Evolutionary conservation across 2,113 vertebrate genomes (phyloP).

Genomic region (Dolichallabes microphthalmus): DNA sequence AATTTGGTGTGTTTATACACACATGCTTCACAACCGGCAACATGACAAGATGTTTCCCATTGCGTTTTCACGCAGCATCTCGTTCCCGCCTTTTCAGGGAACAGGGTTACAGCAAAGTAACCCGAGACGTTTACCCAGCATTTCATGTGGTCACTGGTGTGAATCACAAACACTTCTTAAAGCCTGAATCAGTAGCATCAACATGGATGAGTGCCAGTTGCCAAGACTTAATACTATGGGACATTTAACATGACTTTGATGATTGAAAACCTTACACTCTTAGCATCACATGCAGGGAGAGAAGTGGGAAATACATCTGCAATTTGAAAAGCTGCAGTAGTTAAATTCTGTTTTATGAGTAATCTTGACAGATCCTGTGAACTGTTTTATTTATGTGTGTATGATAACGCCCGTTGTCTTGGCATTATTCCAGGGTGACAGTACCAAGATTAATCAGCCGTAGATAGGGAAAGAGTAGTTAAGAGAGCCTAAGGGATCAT

Average conservation of each 20-base stretch:
- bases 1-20: no score
- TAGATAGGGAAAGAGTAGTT: no score
- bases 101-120: no score
- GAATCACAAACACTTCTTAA: background rate
- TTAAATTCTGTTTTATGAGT: background rate
- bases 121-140: no score
- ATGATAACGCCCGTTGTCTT: no score
- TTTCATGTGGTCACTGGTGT: background rate
- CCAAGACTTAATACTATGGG: background rate
- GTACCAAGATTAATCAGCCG: no score
- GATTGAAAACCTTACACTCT: conserved; percentile 12
- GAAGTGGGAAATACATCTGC: conserved; percentile 30
- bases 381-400: background rate
- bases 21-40: no score
- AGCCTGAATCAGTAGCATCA: background rate
- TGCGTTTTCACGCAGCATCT: no score
- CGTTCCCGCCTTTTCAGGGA: no score
- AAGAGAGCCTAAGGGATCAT: no score
- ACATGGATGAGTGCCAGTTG: background rate
- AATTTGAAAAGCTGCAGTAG: conserved; percentile 44
- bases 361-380: background rate
- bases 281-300: conserved; percentile 26
- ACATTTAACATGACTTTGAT: background rate
- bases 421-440: no score
- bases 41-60: no score